Evolutionary conservation across 2,888 invertebrate genomes (phyloP), one percentile per base, ranked within the genome.

Genomic region (Cheilosia vernalis): DNA sequence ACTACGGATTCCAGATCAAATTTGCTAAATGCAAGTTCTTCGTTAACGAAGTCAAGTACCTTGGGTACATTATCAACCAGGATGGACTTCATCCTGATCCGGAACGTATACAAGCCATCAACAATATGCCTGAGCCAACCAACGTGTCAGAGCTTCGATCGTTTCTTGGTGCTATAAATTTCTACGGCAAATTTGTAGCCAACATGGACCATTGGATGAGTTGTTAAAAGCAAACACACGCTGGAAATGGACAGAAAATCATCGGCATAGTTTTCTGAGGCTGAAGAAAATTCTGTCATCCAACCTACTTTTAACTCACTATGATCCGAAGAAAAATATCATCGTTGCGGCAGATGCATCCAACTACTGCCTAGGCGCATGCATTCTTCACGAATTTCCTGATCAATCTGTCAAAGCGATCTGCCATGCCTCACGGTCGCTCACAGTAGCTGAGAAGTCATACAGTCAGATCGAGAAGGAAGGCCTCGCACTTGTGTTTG

Each of bases 391-490:
- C 37, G 1, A 19, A 63, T 64, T 64, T 73, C 10, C 2, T 49
- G 4, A 58, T 40, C 30, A 60, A 44, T 3, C 58, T 37, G 24
- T 10, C 17, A 17, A 15, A 21, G 19, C 49, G 9, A n/a, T 49
- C n/a, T 21, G 21, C 7, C 21, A 49, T 49, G 49, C 85, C 30
- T 55, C 21, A 53, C n/a, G 70, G 6, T 30, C 30, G 6, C 30
- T 30, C 6, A 6, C 30, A 30, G 30, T 7, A 30, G 30, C 30
- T 30, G 30, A 30, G 30, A 30, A 30, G 6, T 30, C 30, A 30
- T 30, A 30, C 30, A 79, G n/a, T 47, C 60, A 64, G 64, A 72
- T 73, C 44, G 77, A 87, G 89, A 17, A 89, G 90, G 82, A 88
- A 89, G 9, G 89, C 90, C 33, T 66, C 56, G 47, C 49, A 15